Base-by-base conservation (phyloP, 2,888 invertebrate species). In the Orgyia antiqua region DNA sequence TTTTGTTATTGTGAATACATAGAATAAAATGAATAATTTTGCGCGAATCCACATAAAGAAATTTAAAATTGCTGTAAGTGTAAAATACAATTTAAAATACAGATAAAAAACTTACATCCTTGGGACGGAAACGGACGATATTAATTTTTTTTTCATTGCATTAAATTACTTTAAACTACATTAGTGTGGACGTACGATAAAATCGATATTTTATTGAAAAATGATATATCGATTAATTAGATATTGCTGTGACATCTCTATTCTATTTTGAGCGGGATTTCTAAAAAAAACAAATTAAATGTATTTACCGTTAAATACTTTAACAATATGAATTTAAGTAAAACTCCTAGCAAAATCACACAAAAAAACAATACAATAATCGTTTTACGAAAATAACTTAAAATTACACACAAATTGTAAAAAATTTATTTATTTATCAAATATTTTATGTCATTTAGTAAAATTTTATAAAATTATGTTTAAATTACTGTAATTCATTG, bases 361-460 rank as follows among this genome's bases (percentile, higher is more conserved):
- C 19, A 27, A 46, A 47, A 56, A 51, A n/a, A n/a, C n/a, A n/a
- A n/a, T n/a, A n/a, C n/a, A 54, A 54, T 71, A 68, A 73, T 79
- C 79, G 77, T 80, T 71, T 61, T 26, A 79, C 79, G 77, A 79
- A 72, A 69, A 77, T 77, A 76, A 78, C 72, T 59, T 60, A 36
- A 30, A 21, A 36, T 31, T 38, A 39, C 31, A 42, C 39, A 28
- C 20, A 21, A 19, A 29, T 35, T 25, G 33, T 8, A 39, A 31
- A 40, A 37, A 21, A 27, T 31, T 26, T 30, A 29, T 21, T 33
- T 33, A 30, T 23, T 10, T 8, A 29, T 20, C 15, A 35, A 33
- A 33, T 27, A 44, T 42, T 31, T 36, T 31, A 36, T 18, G 38
- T 31, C 37, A 24, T 33, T 40, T 39, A 46, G 39, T 42, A 45